Base-by-base conservation (phyloP, 1,140 invertebrate species). In the Pogonomyrmex barbatus region DNA sequence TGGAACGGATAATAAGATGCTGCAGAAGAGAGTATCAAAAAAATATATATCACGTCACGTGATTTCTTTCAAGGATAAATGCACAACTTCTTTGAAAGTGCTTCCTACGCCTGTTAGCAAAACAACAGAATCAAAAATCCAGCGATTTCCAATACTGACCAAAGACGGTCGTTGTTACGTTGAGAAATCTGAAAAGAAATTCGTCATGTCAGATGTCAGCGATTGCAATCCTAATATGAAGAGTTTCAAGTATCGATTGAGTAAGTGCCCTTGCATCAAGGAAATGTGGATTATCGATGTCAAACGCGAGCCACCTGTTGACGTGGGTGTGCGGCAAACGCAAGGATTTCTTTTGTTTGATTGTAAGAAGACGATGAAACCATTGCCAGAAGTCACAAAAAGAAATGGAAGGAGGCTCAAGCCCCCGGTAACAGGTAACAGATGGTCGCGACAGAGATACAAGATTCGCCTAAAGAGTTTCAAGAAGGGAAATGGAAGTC, bases 161-260 rank as follows among this genome's bases (percentile, higher is more conserved):
- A 83, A 0, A 1, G 39, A 10, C 33, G 63, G 79, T 52, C 63
- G 47, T 9, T 45, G n/a, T 60, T 12, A 12, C 17, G 12, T 17
- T 6, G 6, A n/a, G 45, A 89, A 85, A 50, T 39, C 56, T 4
- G 17, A 62, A 12, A 56, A 75, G 4, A 30, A 63, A 12, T 75
- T 65, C 12, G 36, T 30, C 3, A 77, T 79, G 2, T 2, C 58
- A 2, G 68, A 91, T 45, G 73, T 85, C 1, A 62, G 30, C 52
- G 60, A 89, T 33, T 76, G 70, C n/a, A 85, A 17, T 42, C 86
- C 87, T 0, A 88, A 90, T n/a, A 52, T 62, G 24, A 45, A 86
- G 1, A 65, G 77, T n/a, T 39, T 88, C 33, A 92, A 92, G 60
- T 85, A 92, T 45, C 87, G 85, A n/a, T 75, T 89, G 63, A 90